Percentiles rank a stretch among this genome's conserved stretches.
Evolutionary conservation across 30 jellyfish, hydroid and myxozoan genomes (phyloP).

Genomic region (Aurelia aurita): DNA sequence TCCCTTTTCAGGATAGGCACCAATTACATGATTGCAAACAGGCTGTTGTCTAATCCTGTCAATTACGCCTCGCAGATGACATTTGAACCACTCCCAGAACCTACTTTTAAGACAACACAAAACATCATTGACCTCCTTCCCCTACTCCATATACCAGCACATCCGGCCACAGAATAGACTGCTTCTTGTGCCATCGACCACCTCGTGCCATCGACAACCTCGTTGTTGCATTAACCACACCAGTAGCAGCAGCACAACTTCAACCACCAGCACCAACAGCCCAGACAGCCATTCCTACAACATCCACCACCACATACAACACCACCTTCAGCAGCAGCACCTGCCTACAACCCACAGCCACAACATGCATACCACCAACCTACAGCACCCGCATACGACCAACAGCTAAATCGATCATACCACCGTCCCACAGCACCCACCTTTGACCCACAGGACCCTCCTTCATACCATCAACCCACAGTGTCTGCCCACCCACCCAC

Average conservation of each 20-base stretch:
- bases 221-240: no score
- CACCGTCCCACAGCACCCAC: neutral
- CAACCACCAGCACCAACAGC: constrained; percentile 1
- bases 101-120: neutral
- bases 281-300: neutral
- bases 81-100: neutral
- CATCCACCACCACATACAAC: neutral
- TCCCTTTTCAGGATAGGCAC: neutral
- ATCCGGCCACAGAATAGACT: no score
- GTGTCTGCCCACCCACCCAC: no score
- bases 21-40: neutral
- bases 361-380: neutral
- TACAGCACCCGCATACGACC: neutral
- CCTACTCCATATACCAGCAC: no score
- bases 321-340: neutral
- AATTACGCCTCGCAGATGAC: neutral
- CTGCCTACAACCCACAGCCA: neutral
- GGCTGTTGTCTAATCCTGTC: neutral
- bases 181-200: no score
- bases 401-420: neutral
- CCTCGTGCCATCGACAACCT: no score
- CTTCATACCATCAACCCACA: no score
- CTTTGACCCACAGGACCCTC: no score
- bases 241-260: neutral
- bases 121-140: neutral